phyloP scores from a whole-genome alignment of 2,113 vertebrate species.

The rat (Rattus norvegicus) region DNA sequence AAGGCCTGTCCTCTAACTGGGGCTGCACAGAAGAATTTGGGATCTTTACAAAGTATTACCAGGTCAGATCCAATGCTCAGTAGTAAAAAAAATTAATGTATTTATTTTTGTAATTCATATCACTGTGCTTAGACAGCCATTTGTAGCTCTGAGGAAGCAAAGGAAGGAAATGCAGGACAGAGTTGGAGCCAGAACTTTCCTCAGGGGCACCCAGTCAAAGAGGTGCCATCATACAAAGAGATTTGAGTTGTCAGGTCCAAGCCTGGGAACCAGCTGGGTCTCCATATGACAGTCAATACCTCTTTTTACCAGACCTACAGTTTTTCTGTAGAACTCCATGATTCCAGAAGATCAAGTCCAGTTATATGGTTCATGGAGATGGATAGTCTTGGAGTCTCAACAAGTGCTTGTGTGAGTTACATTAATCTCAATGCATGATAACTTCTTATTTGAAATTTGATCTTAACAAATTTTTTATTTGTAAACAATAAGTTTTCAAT shows the following conservation, averaged over 20 bases:
- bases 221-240: neutral
- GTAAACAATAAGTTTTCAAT: too few species aligned
- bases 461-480: too few species aligned
- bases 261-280: too few species aligned
- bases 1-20: too few species aligned
- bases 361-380: neutral
- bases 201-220: neutral
- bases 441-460: too few species aligned
- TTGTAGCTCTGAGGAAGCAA: neutral
- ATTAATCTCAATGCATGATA: neutral
- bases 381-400: neutral
- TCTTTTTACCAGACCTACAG: neutral
- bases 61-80: neutral
- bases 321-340: neutral
- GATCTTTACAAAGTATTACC: neutral
- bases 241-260: too few species aligned
- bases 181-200: neutral
- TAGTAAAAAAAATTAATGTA: too few species aligned
- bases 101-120: neutral
- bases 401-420: neutral
- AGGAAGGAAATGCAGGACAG: neutral
- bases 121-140: neutral
- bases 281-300: neutral
- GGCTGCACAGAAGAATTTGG: neutral
- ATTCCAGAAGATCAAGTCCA: neutral